phyloP scores from a whole-genome alignment of 2,797 vertebrate species.

The Pogoniulus pusillus region DNA sequence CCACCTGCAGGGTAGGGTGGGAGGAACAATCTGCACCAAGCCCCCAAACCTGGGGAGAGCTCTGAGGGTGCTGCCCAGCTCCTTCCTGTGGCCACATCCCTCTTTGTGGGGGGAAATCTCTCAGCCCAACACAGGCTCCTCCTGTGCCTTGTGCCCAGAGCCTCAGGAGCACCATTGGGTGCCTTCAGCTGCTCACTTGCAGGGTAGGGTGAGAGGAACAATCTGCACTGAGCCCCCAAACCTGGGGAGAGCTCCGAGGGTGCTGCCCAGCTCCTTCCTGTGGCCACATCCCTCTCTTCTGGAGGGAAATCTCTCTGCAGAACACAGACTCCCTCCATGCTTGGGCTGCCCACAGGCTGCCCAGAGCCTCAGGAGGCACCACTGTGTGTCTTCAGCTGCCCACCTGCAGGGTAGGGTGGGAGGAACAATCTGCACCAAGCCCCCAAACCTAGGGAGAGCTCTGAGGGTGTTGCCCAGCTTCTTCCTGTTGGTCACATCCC shows the following conservation, averaged over 20 bases:
- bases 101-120: too few relatives aligned
- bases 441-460: background rate
- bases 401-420: accelerated
- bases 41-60: background rate
- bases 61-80: background rate
- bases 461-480: background rate
- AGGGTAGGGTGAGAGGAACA: background rate
- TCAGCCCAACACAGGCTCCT: too few relatives aligned
- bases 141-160: background rate
- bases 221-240: too few relatives aligned
- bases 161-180: background rate
- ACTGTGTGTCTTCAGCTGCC: background rate
- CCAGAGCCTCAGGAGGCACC: background rate
- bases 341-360: background rate
- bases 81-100: accelerated
- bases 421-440: background rate
- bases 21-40: background rate
- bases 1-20: accelerated
- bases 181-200: background rate
- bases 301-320: background rate
- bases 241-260: background rate
- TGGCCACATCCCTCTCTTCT: accelerated
- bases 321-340: background rate
- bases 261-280: accelerated
- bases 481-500: accelerated